Evolutionary conservation across 2,113 vertebrate species (phyloP).

Genomic region (Addax nasomaculatus): DNA sequence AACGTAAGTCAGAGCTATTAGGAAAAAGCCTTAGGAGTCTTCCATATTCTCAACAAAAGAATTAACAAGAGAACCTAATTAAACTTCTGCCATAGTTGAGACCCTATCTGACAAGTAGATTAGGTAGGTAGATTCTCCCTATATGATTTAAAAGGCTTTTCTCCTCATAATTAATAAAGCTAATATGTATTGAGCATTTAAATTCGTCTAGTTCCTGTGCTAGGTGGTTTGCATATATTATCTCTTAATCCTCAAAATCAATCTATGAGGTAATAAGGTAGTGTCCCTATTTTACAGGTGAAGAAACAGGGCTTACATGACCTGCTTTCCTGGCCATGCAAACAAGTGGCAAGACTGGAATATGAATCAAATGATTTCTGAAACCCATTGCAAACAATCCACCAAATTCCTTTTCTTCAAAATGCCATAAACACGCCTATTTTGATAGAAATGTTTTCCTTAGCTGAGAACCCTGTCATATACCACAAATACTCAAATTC

Average conservation of each 20-base stretch:
- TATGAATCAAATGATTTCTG: not conserved
- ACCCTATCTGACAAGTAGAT: not conserved
- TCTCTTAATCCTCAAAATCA: slow-evolving; percentile 14
- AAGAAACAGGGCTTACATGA: not conserved
- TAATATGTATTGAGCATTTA: not conserved
- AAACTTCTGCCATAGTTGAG: not conserved
- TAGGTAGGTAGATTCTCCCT: not conserved
- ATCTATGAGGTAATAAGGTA: not conserved
- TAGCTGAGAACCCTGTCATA: not conserved
- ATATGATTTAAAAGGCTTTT: not conserved
- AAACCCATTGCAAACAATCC: not conserved
- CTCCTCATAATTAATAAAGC: not conserved
- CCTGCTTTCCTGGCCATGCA: not conserved
- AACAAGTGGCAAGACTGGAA: not conserved
- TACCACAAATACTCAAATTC: not conserved
- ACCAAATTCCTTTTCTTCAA: not conserved
- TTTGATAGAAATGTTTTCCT: not conserved
- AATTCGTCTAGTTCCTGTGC: not conserved
- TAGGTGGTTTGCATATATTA: not conserved
- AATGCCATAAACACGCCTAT: not conserved
- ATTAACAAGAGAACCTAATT: not conserved
- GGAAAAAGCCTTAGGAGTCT: not conserved
- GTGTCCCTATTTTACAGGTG: not conserved
- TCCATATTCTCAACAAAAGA: not conserved
- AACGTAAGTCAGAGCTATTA: not conserved